Conservation (phyloP, 2,888 invertebrate species). For the Leistus spinibarbis region DNA sequence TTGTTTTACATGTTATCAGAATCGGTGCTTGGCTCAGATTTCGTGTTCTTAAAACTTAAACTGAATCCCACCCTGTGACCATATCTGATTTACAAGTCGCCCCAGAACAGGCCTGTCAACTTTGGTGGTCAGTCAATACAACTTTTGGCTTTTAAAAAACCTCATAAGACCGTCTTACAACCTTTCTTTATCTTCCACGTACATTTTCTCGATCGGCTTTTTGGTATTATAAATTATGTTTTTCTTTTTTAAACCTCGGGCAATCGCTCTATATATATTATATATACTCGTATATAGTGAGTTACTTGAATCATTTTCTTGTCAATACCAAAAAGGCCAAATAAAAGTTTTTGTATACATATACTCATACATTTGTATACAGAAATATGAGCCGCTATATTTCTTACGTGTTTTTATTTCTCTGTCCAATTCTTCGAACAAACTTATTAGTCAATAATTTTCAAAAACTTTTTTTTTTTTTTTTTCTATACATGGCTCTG, state of each 20-base stretch:
- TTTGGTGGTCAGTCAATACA: too few relatives aligned
- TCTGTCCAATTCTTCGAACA: constrained; percentile 2
- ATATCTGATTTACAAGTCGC: neutral
- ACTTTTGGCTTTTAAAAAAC: neutral
- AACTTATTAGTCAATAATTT: neutral
- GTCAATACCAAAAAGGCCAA: neutral
- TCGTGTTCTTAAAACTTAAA: neutral
- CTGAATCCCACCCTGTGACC: neutral
- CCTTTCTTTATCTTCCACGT: too few relatives aligned
- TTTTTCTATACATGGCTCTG: too few relatives aligned
- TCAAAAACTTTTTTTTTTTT: too few relatives aligned
- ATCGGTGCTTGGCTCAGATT: too few relatives aligned
- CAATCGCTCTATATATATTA: too few relatives aligned
- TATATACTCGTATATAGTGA: too few relatives aligned
- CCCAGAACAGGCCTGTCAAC: neutral
- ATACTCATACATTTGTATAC: neutral
- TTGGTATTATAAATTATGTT: neutral
- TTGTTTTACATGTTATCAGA: too few relatives aligned
- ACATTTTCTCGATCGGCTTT: neutral
- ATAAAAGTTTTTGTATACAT: too few relatives aligned
- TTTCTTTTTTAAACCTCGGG: too few relatives aligned
- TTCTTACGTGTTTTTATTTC: neutral
- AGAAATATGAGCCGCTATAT: neutral
- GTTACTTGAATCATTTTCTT: neutral
- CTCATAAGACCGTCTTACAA: neutral